Evolutionary conservation across 2,797 vertebrate species (phyloP).

Genomic region (Pseudotriccus pelzelni): DNA sequence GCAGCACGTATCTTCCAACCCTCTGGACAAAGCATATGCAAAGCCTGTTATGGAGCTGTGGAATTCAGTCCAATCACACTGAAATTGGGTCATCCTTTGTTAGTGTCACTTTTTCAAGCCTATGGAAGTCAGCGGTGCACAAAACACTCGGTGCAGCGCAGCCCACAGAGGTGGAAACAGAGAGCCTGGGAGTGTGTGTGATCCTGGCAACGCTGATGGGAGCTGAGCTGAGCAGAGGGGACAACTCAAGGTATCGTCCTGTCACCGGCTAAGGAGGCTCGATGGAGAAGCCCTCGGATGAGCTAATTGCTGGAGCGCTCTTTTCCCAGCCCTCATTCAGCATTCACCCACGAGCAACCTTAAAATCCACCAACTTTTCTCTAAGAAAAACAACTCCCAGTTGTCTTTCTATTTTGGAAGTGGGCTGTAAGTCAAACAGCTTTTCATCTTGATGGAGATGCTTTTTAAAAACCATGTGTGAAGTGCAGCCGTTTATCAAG

Average conservation of each 20-base stretch:
- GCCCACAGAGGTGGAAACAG: neutral
- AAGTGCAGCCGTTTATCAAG: neutral
- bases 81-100: conserved; percentile 60
- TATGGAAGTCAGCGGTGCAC: neutral
- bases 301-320: neutral
- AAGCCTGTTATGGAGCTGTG: neutral
- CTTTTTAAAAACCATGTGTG: neutral
- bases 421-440: conserved; percentile 7
- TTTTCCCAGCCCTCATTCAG: neutral
- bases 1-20: neutral
- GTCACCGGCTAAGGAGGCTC: neutral
- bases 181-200: neutral
- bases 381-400: neutral
- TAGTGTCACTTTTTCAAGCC: neutral
- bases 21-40: conserved; percentile 11
- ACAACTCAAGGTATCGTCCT: neutral
- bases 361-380: neutral
- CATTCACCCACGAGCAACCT: neutral
- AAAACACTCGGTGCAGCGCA: neutral
- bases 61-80: neutral
- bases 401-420: neutral
- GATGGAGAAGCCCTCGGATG: neutral
- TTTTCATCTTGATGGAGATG: neutral
- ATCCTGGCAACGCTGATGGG: rapidly evolving
- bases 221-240: neutral